Percentiles rank a stretch among this genome's conserved stretches.
Evolutionary conservation across 2,797 vertebrate genomes (phyloP).

Genomic region (Chelon auratus): DNA sequence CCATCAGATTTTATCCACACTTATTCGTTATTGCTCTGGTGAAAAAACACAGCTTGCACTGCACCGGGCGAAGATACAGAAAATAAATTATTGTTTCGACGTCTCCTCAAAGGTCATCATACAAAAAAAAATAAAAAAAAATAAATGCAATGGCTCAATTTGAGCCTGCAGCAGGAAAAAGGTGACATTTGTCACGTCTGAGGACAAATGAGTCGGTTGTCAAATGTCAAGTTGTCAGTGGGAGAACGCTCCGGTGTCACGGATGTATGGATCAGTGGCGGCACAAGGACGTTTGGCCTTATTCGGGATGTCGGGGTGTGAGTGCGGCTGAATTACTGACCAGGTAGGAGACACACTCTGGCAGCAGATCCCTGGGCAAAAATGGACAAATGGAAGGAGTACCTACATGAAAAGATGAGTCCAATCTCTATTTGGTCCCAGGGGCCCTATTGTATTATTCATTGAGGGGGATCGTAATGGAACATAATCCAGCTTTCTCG

Average conservation of each 20-base stretch:
- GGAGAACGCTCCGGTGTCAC: slow-evolving; percentile 1
- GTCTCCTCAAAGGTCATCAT: slow-evolving; percentile 56
- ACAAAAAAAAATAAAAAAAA: neutral
- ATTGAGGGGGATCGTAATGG: slow-evolving; percentile 59
- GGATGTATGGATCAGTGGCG: slow-evolving; percentile 20
- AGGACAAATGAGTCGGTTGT: slow-evolving; percentile 29
- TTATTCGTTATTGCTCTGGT: slow-evolving; percentile 14
- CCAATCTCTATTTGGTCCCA: slow-evolving; percentile 61
- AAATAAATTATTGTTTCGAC: slow-evolving; percentile 32
- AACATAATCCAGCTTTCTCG: slow-evolving; percentile 64
- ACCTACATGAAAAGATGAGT: slow-evolving; percentile 55
- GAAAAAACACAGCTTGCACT: neutral
- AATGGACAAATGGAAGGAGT: slow-evolving; percentile 40
- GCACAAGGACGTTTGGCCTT: slow-evolving; percentile 22
- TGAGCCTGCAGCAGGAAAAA: slow-evolving; percentile 36
- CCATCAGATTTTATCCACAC: slow-evolving; percentile 25
- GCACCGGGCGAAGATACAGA: neutral
- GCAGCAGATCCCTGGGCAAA: slow-evolving; percentile 42
- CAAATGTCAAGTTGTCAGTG: slow-evolving; percentile 60
- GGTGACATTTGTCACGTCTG: slow-evolving; percentile 58
- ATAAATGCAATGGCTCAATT: slow-evolving; percentile 30
- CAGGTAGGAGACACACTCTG: slow-evolving; percentile 13
- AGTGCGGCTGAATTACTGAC: slow-evolving; percentile 36
- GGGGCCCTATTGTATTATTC: slow-evolving; percentile 71
- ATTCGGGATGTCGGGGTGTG: slow-evolving; percentile 32